These are phyloP conservation scores for Protonibea diacanthus DNA, from an alignment of 2,797 vertebrate genomes.

Conservation along the genomic window DNA sequence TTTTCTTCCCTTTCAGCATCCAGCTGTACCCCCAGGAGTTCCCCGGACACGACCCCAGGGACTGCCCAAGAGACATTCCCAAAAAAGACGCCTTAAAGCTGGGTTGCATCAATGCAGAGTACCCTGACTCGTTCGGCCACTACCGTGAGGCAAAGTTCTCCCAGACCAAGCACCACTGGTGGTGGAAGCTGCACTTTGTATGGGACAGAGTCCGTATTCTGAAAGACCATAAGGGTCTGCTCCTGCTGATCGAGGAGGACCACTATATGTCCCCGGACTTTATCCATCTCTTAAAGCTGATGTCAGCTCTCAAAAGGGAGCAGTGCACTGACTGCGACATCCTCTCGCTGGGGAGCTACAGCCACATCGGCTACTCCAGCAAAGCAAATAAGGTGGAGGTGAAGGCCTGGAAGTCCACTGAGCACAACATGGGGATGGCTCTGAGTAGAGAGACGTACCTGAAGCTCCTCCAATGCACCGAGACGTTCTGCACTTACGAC, in stretches of 20 bases:
- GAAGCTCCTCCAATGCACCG: conserved; percentile 92
- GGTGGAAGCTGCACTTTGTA: conserved; percentile 99
- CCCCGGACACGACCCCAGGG: conserved; percentile 94
- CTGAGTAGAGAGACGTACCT: conserved; percentile 91
- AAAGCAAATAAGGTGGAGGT: conserved; percentile 94
- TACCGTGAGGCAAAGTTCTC: conserved; percentile 97
- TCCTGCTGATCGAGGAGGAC: conserved; percentile 96
- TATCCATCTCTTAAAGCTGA: conserved; percentile 91
- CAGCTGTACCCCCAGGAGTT: conserved; percentile 97
- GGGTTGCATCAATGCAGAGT: conserved; percentile 96
- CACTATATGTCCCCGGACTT: conserved; percentile 95
- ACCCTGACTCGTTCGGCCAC: conserved; percentile 97
- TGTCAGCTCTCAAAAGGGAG: conserved; percentile 86
- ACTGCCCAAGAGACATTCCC: conserved; percentile 94
- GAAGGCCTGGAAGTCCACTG: conserved; percentile 97
- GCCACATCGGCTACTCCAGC: conserved; percentile 87
- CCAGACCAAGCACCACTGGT: conserved; percentile 99
- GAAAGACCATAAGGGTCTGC: conserved; percentile 88
- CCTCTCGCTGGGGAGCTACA: conserved; percentile 92
- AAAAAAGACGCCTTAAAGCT: conserved; percentile 91
- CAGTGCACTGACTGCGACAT: conserved; percentile 95
- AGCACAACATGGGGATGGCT: conserved; percentile 99
- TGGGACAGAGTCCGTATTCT: conserved; percentile 94
- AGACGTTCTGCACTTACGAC: conserved; percentile 97
- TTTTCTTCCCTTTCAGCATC: conserved; percentile 98